Conservation (phyloP, 2,888 invertebrate genomes). For the Smittia aterrima region DNA sequence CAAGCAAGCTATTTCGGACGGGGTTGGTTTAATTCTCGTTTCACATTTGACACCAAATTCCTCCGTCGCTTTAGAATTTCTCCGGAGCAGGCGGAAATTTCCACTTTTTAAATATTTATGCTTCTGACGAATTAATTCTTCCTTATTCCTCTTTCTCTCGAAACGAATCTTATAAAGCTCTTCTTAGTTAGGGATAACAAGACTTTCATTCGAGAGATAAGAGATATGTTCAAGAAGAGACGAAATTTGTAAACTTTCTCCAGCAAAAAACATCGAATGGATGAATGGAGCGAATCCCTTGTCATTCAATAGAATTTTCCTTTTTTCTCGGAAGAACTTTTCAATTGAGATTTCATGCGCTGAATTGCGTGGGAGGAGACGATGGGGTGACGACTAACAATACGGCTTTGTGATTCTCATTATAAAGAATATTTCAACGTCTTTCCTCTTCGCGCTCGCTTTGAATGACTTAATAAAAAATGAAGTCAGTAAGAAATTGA, state of each 20-base stretch:
- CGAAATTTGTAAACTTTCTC: neutral
- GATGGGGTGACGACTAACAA: neutral
- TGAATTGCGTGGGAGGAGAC: conserved; percentile 6
- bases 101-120: conserved; percentile 11
- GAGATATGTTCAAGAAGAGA: too few relatives aligned
- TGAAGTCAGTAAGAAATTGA: conserved; percentile 31
- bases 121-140: conserved; percentile 2
- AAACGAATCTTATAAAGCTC: too few relatives aligned
- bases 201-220: too few relatives aligned
- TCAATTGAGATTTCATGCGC: neutral
- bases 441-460: conserved; percentile 14
- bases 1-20: conserved; percentile 16
- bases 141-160: neutral
- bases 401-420: conserved; percentile 23
- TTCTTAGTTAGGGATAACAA: too few relatives aligned
- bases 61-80: neutral
- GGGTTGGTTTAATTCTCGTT: neutral
- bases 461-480: conserved; percentile 29
- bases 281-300: neutral
- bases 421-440: conserved; percentile 18
- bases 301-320: conserved; percentile 1
- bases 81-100: neutral
- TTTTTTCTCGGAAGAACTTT: neutral
- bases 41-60: neutral
- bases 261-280: neutral